These are phyloP conservation scores for Lepetodrilus schrolli DNA, from an alignment of 2,888 invertebrate genomes.

Conservation along the genomic window DNA sequence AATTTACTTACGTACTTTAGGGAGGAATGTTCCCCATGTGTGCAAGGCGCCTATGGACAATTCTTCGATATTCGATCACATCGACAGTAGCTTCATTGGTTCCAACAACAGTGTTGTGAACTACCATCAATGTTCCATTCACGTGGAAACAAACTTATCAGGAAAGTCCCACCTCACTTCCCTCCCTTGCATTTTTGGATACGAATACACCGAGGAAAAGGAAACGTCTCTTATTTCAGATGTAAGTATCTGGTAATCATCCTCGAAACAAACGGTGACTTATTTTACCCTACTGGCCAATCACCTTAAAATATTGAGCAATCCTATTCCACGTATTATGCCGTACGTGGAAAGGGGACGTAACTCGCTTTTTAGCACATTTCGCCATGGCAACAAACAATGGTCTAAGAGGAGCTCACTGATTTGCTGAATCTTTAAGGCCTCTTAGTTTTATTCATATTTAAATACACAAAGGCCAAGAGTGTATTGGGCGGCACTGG, in stretches of 20 bases:
- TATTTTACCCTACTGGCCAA: too few species aligned
- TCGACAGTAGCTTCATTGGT: not conserved
- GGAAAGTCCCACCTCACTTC: not conserved
- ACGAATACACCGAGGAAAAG: slow-evolving; percentile 7
- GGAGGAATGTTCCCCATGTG: not conserved
- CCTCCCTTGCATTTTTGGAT: slow-evolving; percentile 21
- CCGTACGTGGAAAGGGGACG: too few species aligned
- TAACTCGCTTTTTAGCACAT: too few species aligned
- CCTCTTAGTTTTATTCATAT: too few species aligned
- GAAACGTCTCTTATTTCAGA: slow-evolving; percentile 28
- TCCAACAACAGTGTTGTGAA: not conserved
- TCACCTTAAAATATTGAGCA: too few species aligned
- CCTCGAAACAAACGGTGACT: too few species aligned
- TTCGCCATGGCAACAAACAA: too few species aligned
- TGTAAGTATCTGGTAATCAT: not conserved
- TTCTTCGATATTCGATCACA: not conserved
- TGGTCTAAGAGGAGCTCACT: too few species aligned
- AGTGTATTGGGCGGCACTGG: too few species aligned
- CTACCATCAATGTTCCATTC: not conserved
- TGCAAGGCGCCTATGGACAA: not conserved
- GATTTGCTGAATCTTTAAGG: too few species aligned
- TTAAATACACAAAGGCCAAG: too few species aligned
- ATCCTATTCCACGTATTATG: too few species aligned
- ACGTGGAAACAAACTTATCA: not conserved
- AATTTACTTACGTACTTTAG: not conserved